Percentiles rank a stretch among this genome's conserved stretches.
phyloP scores from a whole-genome alignment of 1,140 invertebrate genomes.

The Apocrypta bakeri region DNA sequence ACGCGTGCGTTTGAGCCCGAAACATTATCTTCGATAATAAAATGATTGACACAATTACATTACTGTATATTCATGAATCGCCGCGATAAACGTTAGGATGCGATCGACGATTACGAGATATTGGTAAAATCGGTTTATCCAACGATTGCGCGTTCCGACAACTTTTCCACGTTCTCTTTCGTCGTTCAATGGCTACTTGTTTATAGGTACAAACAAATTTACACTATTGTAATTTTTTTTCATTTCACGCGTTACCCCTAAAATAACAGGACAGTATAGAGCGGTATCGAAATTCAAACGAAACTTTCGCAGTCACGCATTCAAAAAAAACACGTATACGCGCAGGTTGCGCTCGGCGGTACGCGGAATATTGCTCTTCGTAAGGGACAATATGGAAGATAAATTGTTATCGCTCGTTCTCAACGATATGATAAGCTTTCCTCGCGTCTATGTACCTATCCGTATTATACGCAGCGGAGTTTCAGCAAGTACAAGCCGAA shows the following conservation, averaged over 20 bases:
- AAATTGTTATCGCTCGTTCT: conserved; percentile 41
- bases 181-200: no score
- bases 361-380: conserved; percentile 40
- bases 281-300: no score
- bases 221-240: no score
- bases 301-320: no score
- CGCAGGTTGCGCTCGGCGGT: conserved; percentile 29
- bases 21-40: neutral
- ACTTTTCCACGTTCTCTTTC: neutral
- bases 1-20: no score
- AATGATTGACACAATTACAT: neutral
- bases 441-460: neutral
- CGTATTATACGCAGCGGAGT: neutral
- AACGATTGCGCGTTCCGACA: neutral
- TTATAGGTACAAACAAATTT: no score
- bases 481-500: conserved; percentile 38
- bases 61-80: neutral
- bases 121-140: neutral
- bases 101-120: neutral
- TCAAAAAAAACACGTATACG: neutral
- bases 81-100: neutral
- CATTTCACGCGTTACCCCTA: no score
- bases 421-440: conserved; percentile 30
- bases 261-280: no score
- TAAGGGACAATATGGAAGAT: conserved; percentile 42